Conservation (phyloP, 2,888 invertebrate species). For the Noctua pronuba region DNA sequence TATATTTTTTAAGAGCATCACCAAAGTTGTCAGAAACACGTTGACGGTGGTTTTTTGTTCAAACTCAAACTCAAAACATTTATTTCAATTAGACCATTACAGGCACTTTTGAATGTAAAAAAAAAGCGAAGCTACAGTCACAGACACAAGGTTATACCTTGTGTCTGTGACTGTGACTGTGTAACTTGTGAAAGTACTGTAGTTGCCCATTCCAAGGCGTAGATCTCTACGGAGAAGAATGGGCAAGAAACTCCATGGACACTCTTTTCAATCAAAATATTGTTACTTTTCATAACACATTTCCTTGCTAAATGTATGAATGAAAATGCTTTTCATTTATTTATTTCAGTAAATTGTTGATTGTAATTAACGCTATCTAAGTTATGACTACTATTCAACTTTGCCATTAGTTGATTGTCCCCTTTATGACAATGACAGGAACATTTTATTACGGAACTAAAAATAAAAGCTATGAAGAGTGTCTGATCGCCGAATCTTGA, state of each 20-base stretch:
- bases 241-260: too few relatives aligned
- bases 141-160: too few relatives aligned
- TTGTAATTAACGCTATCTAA: constrained; percentile 45
- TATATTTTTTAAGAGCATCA: not conserved
- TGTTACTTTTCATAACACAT: not conserved
- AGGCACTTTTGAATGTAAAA: too few relatives aligned
- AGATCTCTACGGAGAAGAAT: too few relatives aligned
- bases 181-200: too few relatives aligned
- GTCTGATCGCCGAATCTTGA: constrained; percentile 52
- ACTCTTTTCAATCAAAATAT: too few relatives aligned
- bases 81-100: too few relatives aligned
- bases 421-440: constrained; percentile 56
- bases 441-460: constrained; percentile 61
- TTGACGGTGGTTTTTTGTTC: too few relatives aligned
- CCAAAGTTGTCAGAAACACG: not conserved
- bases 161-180: too few relatives aligned
- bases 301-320: constrained; percentile 16
- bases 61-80: too few relatives aligned
- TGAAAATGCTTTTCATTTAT: constrained; percentile 17
- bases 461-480: constrained; percentile 55
- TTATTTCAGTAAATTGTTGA: constrained; percentile 46
- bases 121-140: too few relatives aligned
- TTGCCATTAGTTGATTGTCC: constrained; percentile 65
- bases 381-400: constrained; percentile 56
- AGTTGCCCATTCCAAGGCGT: too few relatives aligned